phyloP scores from a whole-genome alignment of 2,113 vertebrate species.

The Rhinopomastus cyanomelas region DNA sequence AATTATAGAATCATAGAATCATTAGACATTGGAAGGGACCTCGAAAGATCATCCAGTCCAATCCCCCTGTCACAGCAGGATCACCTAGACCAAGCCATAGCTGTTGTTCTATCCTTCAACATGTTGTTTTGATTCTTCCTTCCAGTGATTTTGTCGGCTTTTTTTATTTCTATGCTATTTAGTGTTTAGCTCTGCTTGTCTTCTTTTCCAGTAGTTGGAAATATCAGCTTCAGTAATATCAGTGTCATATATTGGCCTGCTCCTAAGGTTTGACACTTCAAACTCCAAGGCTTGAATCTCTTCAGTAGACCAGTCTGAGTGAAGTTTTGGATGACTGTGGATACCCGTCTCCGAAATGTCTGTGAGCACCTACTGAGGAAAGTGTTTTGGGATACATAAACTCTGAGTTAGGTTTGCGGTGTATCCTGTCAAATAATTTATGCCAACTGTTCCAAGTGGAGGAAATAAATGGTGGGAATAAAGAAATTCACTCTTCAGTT shows the following conservation, averaged over 20 bases:
- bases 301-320: neutral
- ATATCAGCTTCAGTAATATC: neutral
- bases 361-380: neutral
- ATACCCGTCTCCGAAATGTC: neutral
- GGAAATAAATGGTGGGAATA: neutral
- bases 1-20: too few species aligned
- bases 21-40: too few species aligned
- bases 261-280: neutral
- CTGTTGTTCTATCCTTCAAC: neutral
- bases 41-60: too few species aligned
- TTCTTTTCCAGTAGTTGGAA: neutral
- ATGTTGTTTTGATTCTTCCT: neutral
- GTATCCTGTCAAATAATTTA: neutral
- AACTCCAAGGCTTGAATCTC: neutral
- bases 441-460: neutral
- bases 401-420: neutral
- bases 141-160: neutral
- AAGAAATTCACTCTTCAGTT: neutral
- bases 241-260: neutral
- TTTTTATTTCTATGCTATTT: neutral
- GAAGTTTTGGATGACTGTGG: neutral
- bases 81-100: too few species aligned
- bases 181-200: neutral
- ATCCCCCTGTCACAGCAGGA: too few species aligned
- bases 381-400: neutral